phyloP scores from a whole-genome alignment of 2,888 invertebrate species.

The Therioaphis trifolii region DNA sequence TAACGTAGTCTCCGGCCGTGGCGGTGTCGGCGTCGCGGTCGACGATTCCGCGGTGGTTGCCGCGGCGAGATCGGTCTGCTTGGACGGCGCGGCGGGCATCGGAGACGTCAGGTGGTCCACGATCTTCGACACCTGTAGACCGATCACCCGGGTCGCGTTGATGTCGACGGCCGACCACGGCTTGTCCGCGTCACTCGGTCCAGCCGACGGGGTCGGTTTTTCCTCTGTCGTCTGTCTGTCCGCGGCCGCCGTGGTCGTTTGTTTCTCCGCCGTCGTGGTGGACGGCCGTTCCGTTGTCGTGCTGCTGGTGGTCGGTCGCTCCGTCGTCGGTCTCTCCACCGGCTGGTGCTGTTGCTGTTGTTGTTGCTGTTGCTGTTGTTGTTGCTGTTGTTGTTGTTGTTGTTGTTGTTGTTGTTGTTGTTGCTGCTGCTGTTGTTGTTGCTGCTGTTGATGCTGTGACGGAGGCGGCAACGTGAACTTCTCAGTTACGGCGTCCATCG shows the following conservation, averaged over 20 bases:
- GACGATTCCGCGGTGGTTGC: background rate
- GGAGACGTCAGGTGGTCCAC: slow-evolving; percentile 57
- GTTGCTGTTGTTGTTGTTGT: no score
- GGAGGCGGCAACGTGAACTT: background rate
- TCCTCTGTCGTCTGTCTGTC: background rate
- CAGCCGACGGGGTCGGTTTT: background rate
- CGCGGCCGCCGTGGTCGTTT: background rate
- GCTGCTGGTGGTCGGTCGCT: background rate
- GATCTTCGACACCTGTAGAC: slow-evolving; percentile 62
- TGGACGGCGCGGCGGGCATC: slow-evolving; percentile 32
- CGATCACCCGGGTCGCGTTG: slow-evolving; percentile 65
- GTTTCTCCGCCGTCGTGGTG: background rate
- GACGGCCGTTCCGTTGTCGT: no score
- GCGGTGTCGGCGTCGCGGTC: slow-evolving; percentile 15
- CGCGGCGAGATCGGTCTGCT: background rate
- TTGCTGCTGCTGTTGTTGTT: background rate
- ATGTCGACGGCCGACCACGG: slow-evolving; percentile 67
- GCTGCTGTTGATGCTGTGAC: background rate
- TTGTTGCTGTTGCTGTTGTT: no score
- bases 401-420: no score
- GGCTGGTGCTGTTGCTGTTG: background rate
- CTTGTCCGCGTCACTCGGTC: background rate
- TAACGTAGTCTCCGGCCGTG: slow-evolving; percentile 21
- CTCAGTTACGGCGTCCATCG: background rate
- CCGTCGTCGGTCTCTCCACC: background rate